Evolutionary conservation across 1,140 invertebrate genomes (phyloP), one percentile per base, ranked within the genome.

Genomic region (Pogonomyrmex barbatus): DNA sequence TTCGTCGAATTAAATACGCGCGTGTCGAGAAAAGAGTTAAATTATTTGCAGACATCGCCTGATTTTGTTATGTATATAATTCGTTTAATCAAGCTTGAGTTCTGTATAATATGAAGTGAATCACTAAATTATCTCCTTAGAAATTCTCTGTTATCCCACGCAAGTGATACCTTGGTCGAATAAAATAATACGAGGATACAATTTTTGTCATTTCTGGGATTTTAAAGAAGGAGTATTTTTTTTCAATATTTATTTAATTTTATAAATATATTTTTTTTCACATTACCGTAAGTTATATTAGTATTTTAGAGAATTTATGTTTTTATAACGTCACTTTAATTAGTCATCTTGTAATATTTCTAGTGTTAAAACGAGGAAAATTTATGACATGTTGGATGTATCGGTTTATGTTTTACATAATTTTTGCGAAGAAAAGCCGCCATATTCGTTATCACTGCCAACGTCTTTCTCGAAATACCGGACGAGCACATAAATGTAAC

Each of bases 41-140:
- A 70, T 70, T 79, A 81, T 58, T 82, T 82, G 24, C 52, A 33
- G 42, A 60, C 30, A 82, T 82, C 79, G 79, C 54, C 79, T 82
- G 79, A 82, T 82, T 82, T 82, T 82, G 79, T 82, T 82, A 60
- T 82, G 79, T 82, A 67, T 82, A 67, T 82, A 82, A 71, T 82
- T 47, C 45, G 50, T 60, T 30, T 82, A 60, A 82, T 82, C 79
- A 4, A 4, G 4, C 17, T 42, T n/a, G n/a, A 45, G 2, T 24
- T 39, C 50, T 71, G 2, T 42, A 12, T 68, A 68, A 65, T 79
- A 24, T 9, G 45, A 14, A 56, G 10, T 71, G 54, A 82, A 71
- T 45, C 79, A 36, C 71, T 82, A 36, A 71, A 47, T 60, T 79
- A 52, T 82, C 52, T 71, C 17, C 9, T 36, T 47, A 36, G 9